Conservation (phyloP, 1,140 invertebrate genomes). For the Neomicropteryx cornuta region DNA sequence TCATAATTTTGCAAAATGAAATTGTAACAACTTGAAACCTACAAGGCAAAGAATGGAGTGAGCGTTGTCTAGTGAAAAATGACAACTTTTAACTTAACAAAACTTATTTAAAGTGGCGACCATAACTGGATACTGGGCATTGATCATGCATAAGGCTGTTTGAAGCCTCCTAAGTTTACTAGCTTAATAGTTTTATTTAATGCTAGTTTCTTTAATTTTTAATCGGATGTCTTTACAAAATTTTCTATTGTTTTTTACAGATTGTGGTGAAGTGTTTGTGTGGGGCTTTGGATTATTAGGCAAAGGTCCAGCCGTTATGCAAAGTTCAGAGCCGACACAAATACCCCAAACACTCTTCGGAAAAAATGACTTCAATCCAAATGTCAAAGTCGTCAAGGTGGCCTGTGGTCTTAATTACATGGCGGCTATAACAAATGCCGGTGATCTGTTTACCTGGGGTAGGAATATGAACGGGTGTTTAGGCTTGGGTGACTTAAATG, state of each 20-base stretch:
- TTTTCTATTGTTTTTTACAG: slow-evolving; percentile 48
- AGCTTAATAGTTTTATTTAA: too few species aligned
- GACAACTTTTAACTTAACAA: too few species aligned
- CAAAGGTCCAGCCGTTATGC: slow-evolving; percentile 66
- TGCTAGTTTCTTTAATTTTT: too few species aligned
- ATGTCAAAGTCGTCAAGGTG: slow-evolving; percentile 54
- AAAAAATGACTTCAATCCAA: slow-evolving; percentile 64
- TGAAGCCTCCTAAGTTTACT: too few species aligned
- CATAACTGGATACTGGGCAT: too few species aligned
- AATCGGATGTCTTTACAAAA: too few species aligned
- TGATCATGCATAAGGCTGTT: too few species aligned
- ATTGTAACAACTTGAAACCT: too few species aligned
- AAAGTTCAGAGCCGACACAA: slow-evolving; percentile 49
- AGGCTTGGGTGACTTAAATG: slow-evolving; percentile 64
- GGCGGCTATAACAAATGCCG: slow-evolving; percentile 65
- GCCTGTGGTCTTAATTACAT: slow-evolving; percentile 66
- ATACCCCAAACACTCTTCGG: slow-evolving; percentile 79
- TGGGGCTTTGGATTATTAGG: slow-evolving; percentile 93
- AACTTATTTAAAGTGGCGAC: too few species aligned
- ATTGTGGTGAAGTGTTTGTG: slow-evolving; percentile 71
- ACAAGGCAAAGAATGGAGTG: too few species aligned
- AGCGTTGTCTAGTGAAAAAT: too few species aligned
- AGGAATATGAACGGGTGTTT: slow-evolving; percentile 72
- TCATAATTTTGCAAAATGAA: too few species aligned
- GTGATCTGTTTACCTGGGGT: slow-evolving; percentile 87